Base-by-base conservation (phyloP, 2,888 invertebrate species). In the Sminthurinus aureus region DNA sequence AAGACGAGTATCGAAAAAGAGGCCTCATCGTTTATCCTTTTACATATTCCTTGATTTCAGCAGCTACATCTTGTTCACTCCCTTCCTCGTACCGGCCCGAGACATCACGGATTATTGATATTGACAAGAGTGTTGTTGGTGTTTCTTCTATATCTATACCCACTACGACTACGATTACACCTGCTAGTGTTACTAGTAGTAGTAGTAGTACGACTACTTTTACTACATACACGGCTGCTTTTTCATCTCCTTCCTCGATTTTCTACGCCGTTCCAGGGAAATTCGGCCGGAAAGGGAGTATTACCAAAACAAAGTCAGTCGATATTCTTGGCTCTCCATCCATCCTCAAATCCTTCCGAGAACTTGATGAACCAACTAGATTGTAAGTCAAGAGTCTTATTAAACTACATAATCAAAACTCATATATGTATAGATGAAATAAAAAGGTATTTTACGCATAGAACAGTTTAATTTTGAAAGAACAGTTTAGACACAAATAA, bases 271-370 rank as follows among this genome's bases (percentile, higher is more conserved):
- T 85, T 74, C 83, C 85, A 13, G n/a, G n/a, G n/a, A n/a, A n/a
- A n/a, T 82, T 83, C 78, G 83, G 82, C 20, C 24, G n/a, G 26
- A 73, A 69, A 73, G 1, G 9, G 0, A 66, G 12, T 20, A 11
- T 13, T 8, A 20, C 9, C 2, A 66, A 52, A 64, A 22, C 20
- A 11, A 81, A 84, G 15, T n/a, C n/a, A n/a, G 77, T 82, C 22
- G 87, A 87, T 64, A 85, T 86, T 69, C 84, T 87, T 38, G 87
- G 87, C 24, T 84, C 86, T 22, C 87, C 87, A 69, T 85, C 85
- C 64, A 87, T 87, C 82, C 83, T 87, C 76, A 87, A 87, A 85
- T 85, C 87, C 15, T 87, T 87, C 85, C 86, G 87, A 75, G 86
- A 87, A 84, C 74, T 87, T 13, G 84, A 86, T 75, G 87, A 87